Percentiles rank a stretch among this genome's conserved stretches.
phyloP scores from a whole-genome alignment of 2,113 vertebrate species.

The Odocoileus hemionus region DNA sequence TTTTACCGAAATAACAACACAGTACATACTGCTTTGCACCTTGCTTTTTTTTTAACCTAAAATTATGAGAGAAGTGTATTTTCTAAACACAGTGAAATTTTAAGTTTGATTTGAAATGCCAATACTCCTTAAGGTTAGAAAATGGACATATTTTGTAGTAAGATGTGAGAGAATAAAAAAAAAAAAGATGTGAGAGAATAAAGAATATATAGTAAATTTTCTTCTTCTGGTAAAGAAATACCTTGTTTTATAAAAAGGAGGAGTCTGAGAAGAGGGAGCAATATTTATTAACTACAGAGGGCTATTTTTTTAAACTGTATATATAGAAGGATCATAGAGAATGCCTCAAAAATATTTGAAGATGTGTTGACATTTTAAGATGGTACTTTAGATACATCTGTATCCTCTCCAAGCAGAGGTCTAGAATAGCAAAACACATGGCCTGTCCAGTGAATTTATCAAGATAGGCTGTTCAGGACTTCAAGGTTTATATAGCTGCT shows the following conservation, averaged over 20 bases:
- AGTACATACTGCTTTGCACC: not conserved
- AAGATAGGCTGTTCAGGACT: not conserved
- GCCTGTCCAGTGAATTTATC: not conserved
- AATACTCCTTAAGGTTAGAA: not conserved
- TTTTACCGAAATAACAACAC: not conserved
- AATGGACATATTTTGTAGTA: not conserved
- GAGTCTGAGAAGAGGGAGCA: not conserved
- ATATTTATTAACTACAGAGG: not conserved
- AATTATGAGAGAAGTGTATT: not conserved
- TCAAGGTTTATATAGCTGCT: not conserved
- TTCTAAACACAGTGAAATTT: slow-evolving; percentile 14
- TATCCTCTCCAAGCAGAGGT: not conserved
- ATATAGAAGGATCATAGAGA: not conserved
- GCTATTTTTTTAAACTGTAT: not conserved
- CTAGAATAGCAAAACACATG: not conserved
- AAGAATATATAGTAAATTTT: not conserved
- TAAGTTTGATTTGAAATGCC: slow-evolving; percentile 17
- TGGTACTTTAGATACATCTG: not conserved
- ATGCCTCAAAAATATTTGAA: not conserved
- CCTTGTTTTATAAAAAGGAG: not conserved
- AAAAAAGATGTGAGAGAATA: not conserved
- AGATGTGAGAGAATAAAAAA: not conserved
- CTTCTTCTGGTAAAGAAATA: not conserved
- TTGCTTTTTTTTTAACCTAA: not conserved
- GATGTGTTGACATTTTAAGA: not conserved